These are phyloP conservation scores for Hirtodrosophila cameraria DNA, from an alignment of 2,888 invertebrate genomes.

Conservation along the genomic window DNA sequence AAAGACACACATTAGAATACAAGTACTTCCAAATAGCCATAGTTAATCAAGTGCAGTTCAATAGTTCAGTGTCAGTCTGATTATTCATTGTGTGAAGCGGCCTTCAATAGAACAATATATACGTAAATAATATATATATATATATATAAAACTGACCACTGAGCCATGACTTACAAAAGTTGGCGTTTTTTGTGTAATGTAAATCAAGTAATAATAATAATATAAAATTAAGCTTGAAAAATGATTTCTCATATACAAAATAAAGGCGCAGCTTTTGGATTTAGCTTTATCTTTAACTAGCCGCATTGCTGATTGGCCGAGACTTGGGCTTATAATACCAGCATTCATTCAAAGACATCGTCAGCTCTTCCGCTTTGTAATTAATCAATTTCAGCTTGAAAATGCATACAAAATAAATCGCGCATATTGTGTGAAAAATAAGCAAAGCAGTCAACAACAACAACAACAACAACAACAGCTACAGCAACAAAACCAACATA, in stretches of 20 bases:
- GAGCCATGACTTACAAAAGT: constrained; percentile 45
- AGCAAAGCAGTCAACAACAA: constrained; percentile 14
- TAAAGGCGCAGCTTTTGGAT: constrained; percentile 14
- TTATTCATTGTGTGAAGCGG: constrained; percentile 28
- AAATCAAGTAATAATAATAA: constrained; percentile 38
- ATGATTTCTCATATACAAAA: constrained; percentile 31
- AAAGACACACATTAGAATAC: no score
- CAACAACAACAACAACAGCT: constrained; percentile 11
- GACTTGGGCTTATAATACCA: constrained; percentile 2
- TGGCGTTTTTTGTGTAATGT: constrained; percentile 36
- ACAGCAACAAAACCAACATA: constrained; percentile 17
- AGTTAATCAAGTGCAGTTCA: constrained; percentile 33
- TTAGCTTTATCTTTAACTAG: not conserved
- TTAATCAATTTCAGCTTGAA: constrained; percentile 69
- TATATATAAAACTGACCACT: constrained; percentile 16
- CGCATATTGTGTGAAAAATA: constrained; percentile 64
- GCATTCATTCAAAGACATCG: constrained; percentile 1
- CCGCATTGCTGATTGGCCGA: constrained; percentile 5
- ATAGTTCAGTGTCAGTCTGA: constrained; percentile 57
- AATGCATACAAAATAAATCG: constrained; percentile 71
- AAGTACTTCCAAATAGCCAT: not conserved
- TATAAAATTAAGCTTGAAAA: constrained; percentile 58
- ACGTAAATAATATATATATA: constrained; percentile 39
- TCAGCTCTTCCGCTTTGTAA: constrained; percentile 68
- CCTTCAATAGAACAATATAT: constrained; percentile 58